Evolutionary conservation across 2,113 vertebrate genomes (phyloP).

Genomic region (Callocephalon fimbriatum): DNA sequence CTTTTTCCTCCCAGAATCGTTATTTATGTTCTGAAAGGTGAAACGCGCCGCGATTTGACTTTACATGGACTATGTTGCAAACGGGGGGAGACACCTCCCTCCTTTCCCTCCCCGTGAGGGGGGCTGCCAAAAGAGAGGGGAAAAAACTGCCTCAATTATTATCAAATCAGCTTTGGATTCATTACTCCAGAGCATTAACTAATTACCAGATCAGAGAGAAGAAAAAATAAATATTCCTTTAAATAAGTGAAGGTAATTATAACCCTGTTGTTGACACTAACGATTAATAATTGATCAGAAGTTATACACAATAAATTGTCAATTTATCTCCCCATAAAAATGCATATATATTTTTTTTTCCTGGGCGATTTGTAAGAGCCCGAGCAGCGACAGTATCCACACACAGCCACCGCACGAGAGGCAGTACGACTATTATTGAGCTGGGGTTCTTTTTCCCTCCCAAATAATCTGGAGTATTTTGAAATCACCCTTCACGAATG

Average conservation of each 20-base stretch:
- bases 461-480: background rate
- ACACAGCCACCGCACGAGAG: background rate
- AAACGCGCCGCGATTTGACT: background rate
- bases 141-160: constrained; percentile 26
- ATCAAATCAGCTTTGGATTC: constrained; percentile 63
- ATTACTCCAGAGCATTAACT: constrained; percentile 74
- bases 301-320: constrained; percentile 79
- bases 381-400: background rate
- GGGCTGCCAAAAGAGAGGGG: background rate
- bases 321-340: constrained; percentile 73
- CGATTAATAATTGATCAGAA: constrained; percentile 85
- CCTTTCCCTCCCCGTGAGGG: background rate
- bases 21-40: constrained; percentile 69
- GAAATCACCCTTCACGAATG: background rate
- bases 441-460: background rate
- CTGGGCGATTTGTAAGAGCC: background rate
- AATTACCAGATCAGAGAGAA: constrained; percentile 76
- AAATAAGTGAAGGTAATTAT: constrained; percentile 82
- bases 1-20: constrained; percentile 64
- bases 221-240: constrained; percentile 79
- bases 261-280: constrained; percentile 80
- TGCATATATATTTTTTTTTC: background rate
- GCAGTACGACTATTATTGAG: fast-evolving
- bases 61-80: background rate
- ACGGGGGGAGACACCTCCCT: background rate